These are phyloP conservation scores for Globia sparganii DNA, from an alignment of 2,888 invertebrate species.

Conservation along the genomic window DNA sequence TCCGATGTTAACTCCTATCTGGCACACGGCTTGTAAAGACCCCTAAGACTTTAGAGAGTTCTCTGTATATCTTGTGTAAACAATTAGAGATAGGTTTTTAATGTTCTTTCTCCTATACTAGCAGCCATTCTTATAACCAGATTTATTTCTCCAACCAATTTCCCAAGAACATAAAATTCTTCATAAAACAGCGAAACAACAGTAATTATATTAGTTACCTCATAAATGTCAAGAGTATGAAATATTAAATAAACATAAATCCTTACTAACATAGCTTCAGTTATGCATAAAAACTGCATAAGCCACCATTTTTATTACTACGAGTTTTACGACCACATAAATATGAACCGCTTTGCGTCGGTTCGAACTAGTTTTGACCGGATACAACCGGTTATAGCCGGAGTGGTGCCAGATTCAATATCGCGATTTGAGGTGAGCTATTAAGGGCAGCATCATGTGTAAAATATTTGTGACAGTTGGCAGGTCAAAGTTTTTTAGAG, in stretches of 20 bases:
- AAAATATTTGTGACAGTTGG: constrained; percentile 16
- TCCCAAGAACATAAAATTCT: constrained; percentile 31
- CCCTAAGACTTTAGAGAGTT: background rate
- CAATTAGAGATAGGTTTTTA: background rate
- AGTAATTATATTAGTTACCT: constrained; percentile 53
- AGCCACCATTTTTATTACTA: constrained; percentile 72
- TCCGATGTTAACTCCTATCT: background rate
- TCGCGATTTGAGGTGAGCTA: constrained; percentile 40
- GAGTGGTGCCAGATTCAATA: constrained; percentile 61
- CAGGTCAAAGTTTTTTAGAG: too few species aligned
- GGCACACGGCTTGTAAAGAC: background rate
- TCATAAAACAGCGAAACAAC: constrained; percentile 37
- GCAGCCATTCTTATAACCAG: background rate
- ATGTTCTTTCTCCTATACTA: background rate
- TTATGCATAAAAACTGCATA: constrained; percentile 76
- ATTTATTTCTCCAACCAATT: constrained; percentile 23
- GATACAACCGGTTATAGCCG: constrained; percentile 55
- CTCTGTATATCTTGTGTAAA: background rate
- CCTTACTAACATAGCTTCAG: constrained; percentile 51
- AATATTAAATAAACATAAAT: constrained; percentile 63
- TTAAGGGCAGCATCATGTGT: constrained; percentile 23
- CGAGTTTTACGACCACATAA: constrained; percentile 73
- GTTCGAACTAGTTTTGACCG: constrained; percentile 46
- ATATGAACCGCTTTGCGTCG: constrained; percentile 65
- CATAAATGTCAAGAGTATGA: constrained; percentile 55